A percentile compares a stretch with the other conserved stretches of the same genome.
These are phyloP conservation scores for Palythoa heliodiscus DNA, from an alignment of 92 coral and sea anemone genomes.

Conservation along the genomic window DNA sequence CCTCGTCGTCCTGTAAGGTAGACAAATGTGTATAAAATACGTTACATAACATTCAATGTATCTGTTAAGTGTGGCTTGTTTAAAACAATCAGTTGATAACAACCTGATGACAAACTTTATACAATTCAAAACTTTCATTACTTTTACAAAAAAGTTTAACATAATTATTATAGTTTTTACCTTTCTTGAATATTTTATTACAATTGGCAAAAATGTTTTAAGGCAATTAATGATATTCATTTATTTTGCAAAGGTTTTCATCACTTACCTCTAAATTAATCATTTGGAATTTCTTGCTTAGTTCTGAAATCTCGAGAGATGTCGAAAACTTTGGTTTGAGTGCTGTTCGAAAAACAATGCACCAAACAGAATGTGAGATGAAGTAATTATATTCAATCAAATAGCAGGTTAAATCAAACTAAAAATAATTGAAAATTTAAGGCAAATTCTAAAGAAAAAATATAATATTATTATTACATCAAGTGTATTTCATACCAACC, in stretches of 20 bases:
- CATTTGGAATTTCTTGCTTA: constrained; percentile 86
- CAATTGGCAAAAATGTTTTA: too few species aligned
- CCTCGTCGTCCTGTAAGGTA: constrained; percentile 72
- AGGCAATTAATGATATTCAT: neutral
- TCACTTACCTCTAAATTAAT: constrained; percentile 78
- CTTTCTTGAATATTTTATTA: too few species aligned
- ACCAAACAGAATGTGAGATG: too few species aligned
- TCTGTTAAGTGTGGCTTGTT: too few species aligned
- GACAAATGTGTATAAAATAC: neutral
- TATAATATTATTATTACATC: neutral
- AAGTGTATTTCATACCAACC: constrained; percentile 34
- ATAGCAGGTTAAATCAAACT: neutral
- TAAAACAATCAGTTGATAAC: too few species aligned
- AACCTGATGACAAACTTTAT: too few species aligned
- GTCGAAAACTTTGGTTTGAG: constrained; percentile 78
- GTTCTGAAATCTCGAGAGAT: constrained; percentile 76
- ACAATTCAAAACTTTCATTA: too few species aligned
- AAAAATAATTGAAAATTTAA: neutral
- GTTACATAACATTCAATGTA: too few species aligned
- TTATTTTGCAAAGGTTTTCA: neutral
- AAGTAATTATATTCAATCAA: too few species aligned
- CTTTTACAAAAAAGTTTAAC: too few species aligned
- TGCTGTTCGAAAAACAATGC: constrained; percentile 37
- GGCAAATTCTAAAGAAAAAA: neutral
- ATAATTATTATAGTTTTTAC: too few species aligned